Evolutionary conservation across 1,140 invertebrate genomes (phyloP), one percentile per base, ranked within the genome.

Genomic region (Diachasma alloeum): DNA sequence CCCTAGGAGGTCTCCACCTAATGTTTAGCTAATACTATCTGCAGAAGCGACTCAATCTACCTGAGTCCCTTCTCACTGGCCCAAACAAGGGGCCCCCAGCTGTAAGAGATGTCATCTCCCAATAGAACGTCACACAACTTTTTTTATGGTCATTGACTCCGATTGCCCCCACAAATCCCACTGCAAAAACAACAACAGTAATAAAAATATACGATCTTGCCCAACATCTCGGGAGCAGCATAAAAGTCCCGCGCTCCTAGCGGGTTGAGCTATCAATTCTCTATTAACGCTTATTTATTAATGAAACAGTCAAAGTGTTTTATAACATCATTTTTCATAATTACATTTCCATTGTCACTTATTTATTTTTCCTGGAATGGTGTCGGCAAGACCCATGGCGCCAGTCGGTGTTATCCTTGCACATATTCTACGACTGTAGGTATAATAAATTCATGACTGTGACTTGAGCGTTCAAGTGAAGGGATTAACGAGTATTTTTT

Each of bases 341-440:
- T 63, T 26, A 63, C 59, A 63, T 26, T 17, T 8, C 59, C 19
- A 31, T 63, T 24, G 59, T 63, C 24, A 10, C 24, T 63, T 63
- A 26, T 63, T 63, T 17, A 24, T 63, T 63, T 63, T 63, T 26
- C 19, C 22, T 63, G 19, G 59, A 63, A 63, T 31, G 59, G 15
- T 63, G 59, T 63, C 24, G 36, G n/a, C n/a, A 68, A 68, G 31
- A 37, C 13, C 26, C 15, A 17, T 68, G 66, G 66, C 66, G 66
- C 66, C 66, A 68, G 36, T 24, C 36, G 31, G 36, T 37, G 66
- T 68, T 68, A 68, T 68, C 66, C 66, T 68, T 68, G 31, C 66
- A 39, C 31, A 68, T 68, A 68, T 68, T 68, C 66, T 39, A 37
- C 13, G 4, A 37, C 66, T 39, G 66, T 39, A 68, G 31, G 36